Percentiles rank a stretch among this genome's conserved stretches.
Conservation (phyloP, 2,797 vertebrate species). For the Salmo trutta region DNA sequence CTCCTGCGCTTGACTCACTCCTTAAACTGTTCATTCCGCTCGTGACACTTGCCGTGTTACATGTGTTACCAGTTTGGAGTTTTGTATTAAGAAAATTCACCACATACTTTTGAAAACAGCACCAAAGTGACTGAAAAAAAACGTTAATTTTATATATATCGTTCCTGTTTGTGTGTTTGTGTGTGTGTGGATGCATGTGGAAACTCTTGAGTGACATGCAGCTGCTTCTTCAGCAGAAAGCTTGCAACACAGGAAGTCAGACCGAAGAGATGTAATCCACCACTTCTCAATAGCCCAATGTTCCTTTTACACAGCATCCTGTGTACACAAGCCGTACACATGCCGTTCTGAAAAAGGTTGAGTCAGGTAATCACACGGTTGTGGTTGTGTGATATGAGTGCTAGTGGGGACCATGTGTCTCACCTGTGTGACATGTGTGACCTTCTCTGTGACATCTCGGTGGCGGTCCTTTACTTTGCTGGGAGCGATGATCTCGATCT, state of each 20-base stretch:
- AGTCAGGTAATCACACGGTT: not conserved
- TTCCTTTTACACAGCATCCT: conserved; percentile 16
- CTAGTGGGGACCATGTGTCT: not conserved
- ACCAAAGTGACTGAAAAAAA: too few relatives aligned
- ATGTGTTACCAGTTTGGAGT: too few relatives aligned
- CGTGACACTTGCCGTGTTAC: too few relatives aligned
- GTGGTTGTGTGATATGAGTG: not conserved
- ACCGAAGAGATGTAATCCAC: conserved; percentile 21
- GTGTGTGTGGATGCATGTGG: not conserved
- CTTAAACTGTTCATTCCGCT: too few relatives aligned
- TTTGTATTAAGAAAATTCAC: too few relatives aligned
- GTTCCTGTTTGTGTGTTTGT: too few relatives aligned
- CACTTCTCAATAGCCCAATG: conserved; percentile 37
- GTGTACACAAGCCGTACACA: not conserved
- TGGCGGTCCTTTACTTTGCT: conserved; percentile 94
- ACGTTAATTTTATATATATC: too few relatives aligned
- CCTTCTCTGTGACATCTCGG: conserved; percentile 97
- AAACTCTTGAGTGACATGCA: conserved; percentile 30
- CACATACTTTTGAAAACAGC: too few relatives aligned
- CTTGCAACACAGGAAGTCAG: not conserved
- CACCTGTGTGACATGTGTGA: conserved; percentile 91
- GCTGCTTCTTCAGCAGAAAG: conserved; percentile 28
- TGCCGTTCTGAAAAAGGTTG: not conserved
- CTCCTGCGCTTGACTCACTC: too few relatives aligned
- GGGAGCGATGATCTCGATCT: conserved; percentile 96